Conservation (phyloP, 2,888 invertebrate species). For the Frankliniella fusca region DNA sequence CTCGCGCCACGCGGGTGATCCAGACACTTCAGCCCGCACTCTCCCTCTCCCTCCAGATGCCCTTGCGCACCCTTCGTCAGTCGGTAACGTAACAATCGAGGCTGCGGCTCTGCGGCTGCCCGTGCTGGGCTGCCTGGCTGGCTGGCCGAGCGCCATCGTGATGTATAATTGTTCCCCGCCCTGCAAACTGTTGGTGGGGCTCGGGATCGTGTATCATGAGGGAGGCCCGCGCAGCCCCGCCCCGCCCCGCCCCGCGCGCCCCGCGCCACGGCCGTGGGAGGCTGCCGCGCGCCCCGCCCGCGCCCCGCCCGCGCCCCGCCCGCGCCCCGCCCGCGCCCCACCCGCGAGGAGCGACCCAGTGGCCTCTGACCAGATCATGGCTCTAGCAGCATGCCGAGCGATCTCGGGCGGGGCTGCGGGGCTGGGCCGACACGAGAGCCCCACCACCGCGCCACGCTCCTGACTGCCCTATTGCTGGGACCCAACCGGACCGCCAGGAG, state of each 20-base stretch:
- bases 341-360: slow-evolving; percentile 9
- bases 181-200: neutral
- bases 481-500: neutral
- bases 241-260: neutral
- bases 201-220: slow-evolving; percentile 10
- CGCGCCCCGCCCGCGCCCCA: neutral
- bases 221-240: neutral
- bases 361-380: slow-evolving; percentile 18
- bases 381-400: neutral
- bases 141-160: slow-evolving; percentile 3
- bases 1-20: no score
- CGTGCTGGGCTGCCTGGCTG: no score
- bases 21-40: no score
- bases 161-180: slow-evolving; percentile 7
- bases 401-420: neutral
- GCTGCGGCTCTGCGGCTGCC: no score
- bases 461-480: neutral
- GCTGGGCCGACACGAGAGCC: neutral
- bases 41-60: no score
- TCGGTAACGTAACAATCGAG: no score
- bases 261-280: neutral
- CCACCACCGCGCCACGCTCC: neutral
- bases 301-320: neutral
- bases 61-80: no score
- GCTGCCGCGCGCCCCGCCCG: neutral